A percentile compares a stretch with the other conserved stretches of the same genome.
Evolutionary conservation across 2,113 vertebrate species (phyloP).

Genomic region (Passer domesticus): DNA sequence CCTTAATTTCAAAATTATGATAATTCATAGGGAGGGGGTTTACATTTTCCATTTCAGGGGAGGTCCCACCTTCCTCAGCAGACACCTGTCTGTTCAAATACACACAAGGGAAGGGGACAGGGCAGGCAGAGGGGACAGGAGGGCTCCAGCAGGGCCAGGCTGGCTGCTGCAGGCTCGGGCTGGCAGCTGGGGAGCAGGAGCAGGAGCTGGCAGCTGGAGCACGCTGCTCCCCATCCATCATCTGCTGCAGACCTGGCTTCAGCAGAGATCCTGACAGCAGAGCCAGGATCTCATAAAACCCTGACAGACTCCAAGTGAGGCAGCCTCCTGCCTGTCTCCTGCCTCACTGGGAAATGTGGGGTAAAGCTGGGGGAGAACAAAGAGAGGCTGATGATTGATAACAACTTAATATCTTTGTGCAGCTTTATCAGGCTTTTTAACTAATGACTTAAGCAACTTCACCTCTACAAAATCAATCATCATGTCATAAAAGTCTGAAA

Average conservation of each 20-base stretch:
- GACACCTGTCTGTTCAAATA: background rate
- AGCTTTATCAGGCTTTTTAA: conserved; percentile 58
- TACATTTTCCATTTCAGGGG: background rate
- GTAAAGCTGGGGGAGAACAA: conserved; percentile 12
- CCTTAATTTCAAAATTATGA: background rate
- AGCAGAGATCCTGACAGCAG: background rate
- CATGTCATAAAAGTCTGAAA: conserved; percentile 47
- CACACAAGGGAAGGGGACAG: background rate
- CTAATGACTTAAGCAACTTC: conserved; percentile 54
- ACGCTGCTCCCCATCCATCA: conserved; percentile 10
- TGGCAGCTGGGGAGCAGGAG: background rate
- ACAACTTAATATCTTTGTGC: conserved; percentile 31
- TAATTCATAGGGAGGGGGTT: background rate
- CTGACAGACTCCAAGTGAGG: background rate
- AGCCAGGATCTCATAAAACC: background rate
- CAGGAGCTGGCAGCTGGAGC: background rate
- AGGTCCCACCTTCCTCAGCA: background rate
- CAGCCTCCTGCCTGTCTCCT: background rate
- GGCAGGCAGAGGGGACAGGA: background rate
- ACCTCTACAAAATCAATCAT: conserved; percentile 61
- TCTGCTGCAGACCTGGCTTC: background rate
- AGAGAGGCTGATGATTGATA: conserved; percentile 43
- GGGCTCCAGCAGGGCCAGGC: background rate
- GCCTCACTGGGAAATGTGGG: background rate
- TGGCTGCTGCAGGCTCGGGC: background rate